A percentile compares a stretch with the other conserved stretches of the same genome.
These are phyloP conservation scores for Probosciger aterrimus DNA, from an alignment of 2,113 vertebrate genomes.

Conservation along the genomic window DNA sequence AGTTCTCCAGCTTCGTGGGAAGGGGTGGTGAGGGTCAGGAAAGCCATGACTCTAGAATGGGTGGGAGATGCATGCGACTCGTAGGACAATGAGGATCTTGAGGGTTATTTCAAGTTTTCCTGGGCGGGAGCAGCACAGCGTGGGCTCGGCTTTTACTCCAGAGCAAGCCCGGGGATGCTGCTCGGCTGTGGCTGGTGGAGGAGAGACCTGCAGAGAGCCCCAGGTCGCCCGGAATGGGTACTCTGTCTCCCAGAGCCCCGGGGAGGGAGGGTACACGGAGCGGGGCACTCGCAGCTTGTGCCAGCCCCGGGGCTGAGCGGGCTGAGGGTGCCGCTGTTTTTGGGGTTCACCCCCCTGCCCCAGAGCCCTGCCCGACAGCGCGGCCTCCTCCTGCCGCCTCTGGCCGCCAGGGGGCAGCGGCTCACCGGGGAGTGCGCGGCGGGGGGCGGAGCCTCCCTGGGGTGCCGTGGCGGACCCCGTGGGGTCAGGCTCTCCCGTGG, in stretches of 20 bases:
- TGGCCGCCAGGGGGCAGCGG: conserved; percentile 37
- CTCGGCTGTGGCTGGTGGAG: background rate
- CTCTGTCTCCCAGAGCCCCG: background rate
- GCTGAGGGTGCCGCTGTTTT: background rate
- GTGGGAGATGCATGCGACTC: rapidly evolving
- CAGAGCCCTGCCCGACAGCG: rapidly evolving
- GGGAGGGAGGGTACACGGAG: rapidly evolving
- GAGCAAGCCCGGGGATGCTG: background rate
- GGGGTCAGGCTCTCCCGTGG: rapidly evolving
- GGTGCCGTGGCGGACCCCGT: too few relatives aligned
- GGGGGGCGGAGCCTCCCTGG: background rate
- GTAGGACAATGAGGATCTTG: background rate
- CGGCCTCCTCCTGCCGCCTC: background rate
- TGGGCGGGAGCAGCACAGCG: background rate
- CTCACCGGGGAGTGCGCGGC: background rate
- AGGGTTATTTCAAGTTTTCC: background rate
- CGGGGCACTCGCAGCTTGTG: rapidly evolving
- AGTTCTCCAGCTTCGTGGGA: background rate
- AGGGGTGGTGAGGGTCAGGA: background rate
- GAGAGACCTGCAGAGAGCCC: background rate
- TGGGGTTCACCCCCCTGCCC: rapidly evolving
- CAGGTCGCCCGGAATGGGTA: background rate
- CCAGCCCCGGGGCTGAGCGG: background rate
- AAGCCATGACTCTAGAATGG: background rate
- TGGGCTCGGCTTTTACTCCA: background rate